Evolutionary conservation across 2,797 vertebrate genomes (phyloP).

Genomic region (Sorex maritimensis): DNA sequence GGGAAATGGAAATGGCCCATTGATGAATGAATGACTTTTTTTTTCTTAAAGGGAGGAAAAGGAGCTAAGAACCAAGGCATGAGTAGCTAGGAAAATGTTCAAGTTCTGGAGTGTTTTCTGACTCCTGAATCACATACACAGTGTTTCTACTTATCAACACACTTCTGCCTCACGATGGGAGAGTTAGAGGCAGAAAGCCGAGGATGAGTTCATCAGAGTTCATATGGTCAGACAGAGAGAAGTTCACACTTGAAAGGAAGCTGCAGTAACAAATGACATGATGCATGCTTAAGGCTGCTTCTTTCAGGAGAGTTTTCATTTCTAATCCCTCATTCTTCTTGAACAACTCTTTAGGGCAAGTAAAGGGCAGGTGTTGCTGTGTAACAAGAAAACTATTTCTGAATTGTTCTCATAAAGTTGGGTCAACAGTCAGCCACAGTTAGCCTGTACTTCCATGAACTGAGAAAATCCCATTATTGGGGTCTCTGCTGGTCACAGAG

Average conservation of each 20-base stretch:
- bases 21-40: not conserved
- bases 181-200: not conserved
- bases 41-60: not conserved
- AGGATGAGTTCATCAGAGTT: conserved; percentile 2
- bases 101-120: not conserved
- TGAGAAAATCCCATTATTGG: conserved; percentile 68
- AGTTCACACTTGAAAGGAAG: conserved; percentile 26
- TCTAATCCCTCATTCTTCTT: conserved; percentile 63
- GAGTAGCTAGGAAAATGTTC: not conserved
- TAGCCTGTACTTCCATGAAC: conserved; percentile 49
- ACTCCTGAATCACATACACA: not conserved
- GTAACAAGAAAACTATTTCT: conserved; percentile 73
- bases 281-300: conserved; percentile 39
- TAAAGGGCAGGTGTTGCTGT: conserved; percentile 67
- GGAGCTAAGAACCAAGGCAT: not conserved
- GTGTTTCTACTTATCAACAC: not conserved
- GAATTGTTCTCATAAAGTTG: conserved; percentile 71
- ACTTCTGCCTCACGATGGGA: not conserved
- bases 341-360: conserved; percentile 60
- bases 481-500: conserved; percentile 66
- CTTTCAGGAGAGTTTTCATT: conserved; percentile 57
- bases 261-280: not conserved
- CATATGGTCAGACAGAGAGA: conserved; percentile 1
- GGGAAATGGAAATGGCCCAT: conserved; percentile 25
- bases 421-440: conserved; percentile 70